Percentiles rank a stretch among this genome's conserved stretches.
These are phyloP conservation scores for Bombylius major DNA, from an alignment of 2,888 invertebrate species.

Conservation along the genomic window DNA sequence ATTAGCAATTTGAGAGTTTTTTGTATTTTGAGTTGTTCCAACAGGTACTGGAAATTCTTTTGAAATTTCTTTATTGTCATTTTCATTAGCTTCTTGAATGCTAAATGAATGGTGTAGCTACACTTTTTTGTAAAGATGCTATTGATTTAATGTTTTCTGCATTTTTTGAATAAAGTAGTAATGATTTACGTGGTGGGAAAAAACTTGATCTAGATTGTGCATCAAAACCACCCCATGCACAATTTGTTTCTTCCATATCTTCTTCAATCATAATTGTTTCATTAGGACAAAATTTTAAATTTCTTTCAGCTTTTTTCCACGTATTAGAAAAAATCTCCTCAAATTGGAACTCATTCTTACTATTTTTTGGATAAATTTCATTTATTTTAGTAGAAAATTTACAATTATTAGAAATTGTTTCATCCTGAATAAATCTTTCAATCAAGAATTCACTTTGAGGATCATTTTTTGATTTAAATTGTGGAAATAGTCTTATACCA, in stretches of 20 bases:
- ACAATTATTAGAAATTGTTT: background rate
- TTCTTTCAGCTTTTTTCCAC: slow-evolving; percentile 17
- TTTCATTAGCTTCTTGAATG: no score
- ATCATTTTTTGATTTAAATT: slow-evolving; percentile 24
- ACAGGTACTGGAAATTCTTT: no score
- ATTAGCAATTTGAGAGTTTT: no score
- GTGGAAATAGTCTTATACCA: slow-evolving; percentile 27
- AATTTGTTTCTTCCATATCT: slow-evolving; percentile 33
- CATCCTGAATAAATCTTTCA: slow-evolving; percentile 1
- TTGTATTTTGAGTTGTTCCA: no score
- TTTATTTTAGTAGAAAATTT: slow-evolving; percentile 14
- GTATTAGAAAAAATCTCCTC: slow-evolving; percentile 26
- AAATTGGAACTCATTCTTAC: slow-evolving; percentile 24
- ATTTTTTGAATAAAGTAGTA: background rate
- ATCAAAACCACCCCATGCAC: background rate
- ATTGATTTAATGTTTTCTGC: slow-evolving; percentile 18
- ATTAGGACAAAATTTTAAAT: slow-evolving; percentile 15
- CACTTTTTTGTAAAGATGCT: slow-evolving; percentile 2
- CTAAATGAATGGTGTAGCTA: no score
- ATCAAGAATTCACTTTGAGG: slow-evolving; percentile 8
- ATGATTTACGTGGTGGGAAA: slow-evolving; percentile 21
- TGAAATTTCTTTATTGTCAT: no score
- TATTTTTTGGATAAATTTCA: slow-evolving; percentile 23
- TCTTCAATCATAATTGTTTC: slow-evolving; percentile 22
- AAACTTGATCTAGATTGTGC: slow-evolving; percentile 6